Percentiles rank a stretch among this genome's conserved stretches.
These are phyloP conservation scores for Hyperoplus lanceolatus DNA, from an alignment of 2,797 vertebrate genomes.

Conservation along the genomic window DNA sequence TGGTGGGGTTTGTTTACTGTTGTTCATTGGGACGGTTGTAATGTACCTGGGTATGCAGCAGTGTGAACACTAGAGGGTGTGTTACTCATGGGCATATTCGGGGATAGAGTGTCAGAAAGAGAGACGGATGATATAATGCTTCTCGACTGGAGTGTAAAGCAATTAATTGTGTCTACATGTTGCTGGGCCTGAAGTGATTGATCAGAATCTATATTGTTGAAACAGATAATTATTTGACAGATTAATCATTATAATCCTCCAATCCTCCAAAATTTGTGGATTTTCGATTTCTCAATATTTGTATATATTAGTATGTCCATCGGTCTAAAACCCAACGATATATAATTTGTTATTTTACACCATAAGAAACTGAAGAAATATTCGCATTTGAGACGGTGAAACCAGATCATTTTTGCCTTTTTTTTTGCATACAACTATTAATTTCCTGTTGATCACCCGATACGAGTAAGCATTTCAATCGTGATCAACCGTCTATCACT, in stretches of 20 bases:
- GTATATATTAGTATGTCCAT: neutral
- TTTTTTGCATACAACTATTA: neutral
- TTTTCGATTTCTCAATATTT: neutral
- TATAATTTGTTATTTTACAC: neutral
- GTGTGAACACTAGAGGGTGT: constrained; percentile 68
- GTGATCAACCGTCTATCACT: neutral
- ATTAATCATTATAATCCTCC: neutral
- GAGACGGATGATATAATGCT: neutral
- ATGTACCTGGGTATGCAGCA: constrained; percentile 9
- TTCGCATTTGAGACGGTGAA: neutral
- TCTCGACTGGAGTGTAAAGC: neutral
- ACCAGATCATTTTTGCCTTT: neutral
- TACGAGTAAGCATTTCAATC: neutral
- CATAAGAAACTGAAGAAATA: neutral
- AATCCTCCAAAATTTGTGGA: neutral
- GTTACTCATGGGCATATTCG: constrained; percentile 51
- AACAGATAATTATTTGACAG: neutral
- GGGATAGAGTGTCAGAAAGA: neutral
- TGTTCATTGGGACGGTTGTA: neutral
- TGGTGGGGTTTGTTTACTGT: neutral
- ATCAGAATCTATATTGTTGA: neutral
- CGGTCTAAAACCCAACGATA: neutral
- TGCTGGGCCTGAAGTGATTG: neutral
- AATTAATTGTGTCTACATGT: neutral
- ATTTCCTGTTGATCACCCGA: neutral